These are phyloP conservation scores for Pseudocheirus occidentalis DNA, from an alignment of 2,797 vertebrate genomes.

Conservation along the genomic window DNA sequence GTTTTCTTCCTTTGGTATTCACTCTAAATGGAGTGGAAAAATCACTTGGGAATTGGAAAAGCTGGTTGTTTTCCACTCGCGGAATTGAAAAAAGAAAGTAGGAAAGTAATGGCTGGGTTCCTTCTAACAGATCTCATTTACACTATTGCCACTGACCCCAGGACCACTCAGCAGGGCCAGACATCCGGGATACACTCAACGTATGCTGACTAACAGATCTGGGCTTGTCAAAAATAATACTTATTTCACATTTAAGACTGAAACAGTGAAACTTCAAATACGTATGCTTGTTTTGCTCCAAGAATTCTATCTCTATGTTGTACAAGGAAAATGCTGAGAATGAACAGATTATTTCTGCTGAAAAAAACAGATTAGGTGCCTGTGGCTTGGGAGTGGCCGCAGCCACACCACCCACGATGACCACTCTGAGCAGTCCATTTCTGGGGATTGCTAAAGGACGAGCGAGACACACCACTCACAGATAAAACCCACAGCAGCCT, in stretches of 20 bases:
- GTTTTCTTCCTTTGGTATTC: background rate
- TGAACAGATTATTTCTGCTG: background rate
- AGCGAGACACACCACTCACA: background rate
- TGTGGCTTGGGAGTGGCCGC: background rate
- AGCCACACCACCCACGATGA: background rate
- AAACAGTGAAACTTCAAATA: background rate
- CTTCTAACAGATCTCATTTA: background rate
- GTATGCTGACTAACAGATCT: background rate
- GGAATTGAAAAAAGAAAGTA: background rate
- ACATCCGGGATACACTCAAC: fast-evolving
- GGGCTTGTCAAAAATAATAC: background rate
- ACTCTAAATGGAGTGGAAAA: background rate
- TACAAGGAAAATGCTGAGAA: background rate
- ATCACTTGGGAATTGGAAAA: background rate
- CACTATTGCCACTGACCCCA: background rate
- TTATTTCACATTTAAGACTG: background rate
- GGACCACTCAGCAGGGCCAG: background rate
- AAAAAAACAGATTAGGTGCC: background rate
- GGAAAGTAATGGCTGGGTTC: background rate
- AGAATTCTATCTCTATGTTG: background rate
- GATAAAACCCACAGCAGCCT: background rate
- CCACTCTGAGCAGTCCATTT: background rate
- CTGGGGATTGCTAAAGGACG: background rate
- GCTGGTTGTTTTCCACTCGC: background rate
- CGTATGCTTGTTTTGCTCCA: background rate